Evolutionary conservation across 2,797 vertebrate species (phyloP).

Genomic region (Microctenopoma stevenorrisi): DNA sequence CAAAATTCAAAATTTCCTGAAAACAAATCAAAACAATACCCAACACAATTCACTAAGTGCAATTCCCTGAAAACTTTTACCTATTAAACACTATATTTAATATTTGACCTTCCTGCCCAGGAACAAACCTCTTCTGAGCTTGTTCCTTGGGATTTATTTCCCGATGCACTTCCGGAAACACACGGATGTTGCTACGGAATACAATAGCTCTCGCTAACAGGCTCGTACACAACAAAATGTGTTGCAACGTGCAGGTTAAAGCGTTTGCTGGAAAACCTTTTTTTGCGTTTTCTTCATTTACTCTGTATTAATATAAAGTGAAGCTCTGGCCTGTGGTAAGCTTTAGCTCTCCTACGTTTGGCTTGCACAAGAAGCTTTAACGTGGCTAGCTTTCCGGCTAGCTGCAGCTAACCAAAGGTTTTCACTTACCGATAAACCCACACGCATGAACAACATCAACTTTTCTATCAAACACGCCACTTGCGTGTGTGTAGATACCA

Average conservation of each 20-base stretch:
- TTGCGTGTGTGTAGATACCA: accelerated
- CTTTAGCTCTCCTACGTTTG: background rate
- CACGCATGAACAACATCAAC: accelerated
- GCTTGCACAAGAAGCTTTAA: slow-evolving; percentile 21
- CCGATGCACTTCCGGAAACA: slow-evolving; percentile 41
- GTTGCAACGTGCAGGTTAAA: background rate
- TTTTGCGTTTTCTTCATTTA: background rate
- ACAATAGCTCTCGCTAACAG: background rate
- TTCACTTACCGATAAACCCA: background rate
- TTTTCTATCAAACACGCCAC: background rate
- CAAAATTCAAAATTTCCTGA: too few species aligned
- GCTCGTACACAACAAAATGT: slow-evolving; percentile 7
- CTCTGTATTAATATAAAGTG: background rate
- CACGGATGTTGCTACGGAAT: slow-evolving; percentile 53
- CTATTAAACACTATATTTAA: too few species aligned
- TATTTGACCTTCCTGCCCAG: background rate
- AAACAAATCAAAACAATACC: too few species aligned
- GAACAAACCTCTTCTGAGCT: background rate
- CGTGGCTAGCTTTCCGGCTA: slow-evolving; percentile 44
- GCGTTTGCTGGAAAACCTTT: background rate
- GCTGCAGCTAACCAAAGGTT: slow-evolving; percentile 5
- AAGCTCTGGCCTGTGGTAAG: slow-evolving; percentile 41
- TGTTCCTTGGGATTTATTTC: background rate
- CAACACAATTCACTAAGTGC: too few species aligned
- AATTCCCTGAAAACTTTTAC: too few species aligned